Evolutionary conservation across 2,888 invertebrate genomes (phyloP), one percentile per base, ranked within the genome.

Genomic region (Lasioglossum lativentre): DNA sequence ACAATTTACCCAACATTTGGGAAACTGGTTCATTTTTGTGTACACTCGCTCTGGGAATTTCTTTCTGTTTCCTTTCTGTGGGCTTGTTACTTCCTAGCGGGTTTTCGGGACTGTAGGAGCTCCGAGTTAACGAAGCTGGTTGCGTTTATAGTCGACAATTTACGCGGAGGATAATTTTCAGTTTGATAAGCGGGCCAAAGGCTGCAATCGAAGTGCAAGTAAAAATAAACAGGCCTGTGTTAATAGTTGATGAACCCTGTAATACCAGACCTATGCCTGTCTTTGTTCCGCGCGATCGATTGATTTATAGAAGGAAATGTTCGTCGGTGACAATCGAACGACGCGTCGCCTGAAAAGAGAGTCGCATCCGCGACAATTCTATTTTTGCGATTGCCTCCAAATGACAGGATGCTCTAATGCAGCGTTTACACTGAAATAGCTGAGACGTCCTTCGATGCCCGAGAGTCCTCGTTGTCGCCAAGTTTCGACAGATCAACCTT

Each of bases 361-460:
- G 66, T 30, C 3, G 8, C 10, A 66, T 66, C 45, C 27, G 42
- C 73, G 75, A 38, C 68, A 68, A 68, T 38, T 80, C 86, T 87
- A 83, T 86, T 83, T 83, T 83, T 74, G 73, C 68, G 40, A 83
- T 83, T 77, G 81, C 72, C 68, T 78, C 78, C 72, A 84, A 84
- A 83, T 75, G 86, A 88, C 87, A 86, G 75, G 83, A 88, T 81
- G 85, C 75, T 78, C 85, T 82, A 76, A 91, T 88, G 85, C 83
- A 23, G 80, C 82, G 83, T 90, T 86, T 88, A 70, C 72, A 84
- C 88, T 74, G 81, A 91, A 91, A 91, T 89, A 91, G 82, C 85
- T 76, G 40, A 72, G 78, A 42, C 85, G 88, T 89, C 89, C 89
- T 91, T 90, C 89, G 79, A 73, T 68, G 63, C 63, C 66, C 82